Conservation (phyloP, 2,113 vertebrate species). For the Coracopsis vasa region DNA sequence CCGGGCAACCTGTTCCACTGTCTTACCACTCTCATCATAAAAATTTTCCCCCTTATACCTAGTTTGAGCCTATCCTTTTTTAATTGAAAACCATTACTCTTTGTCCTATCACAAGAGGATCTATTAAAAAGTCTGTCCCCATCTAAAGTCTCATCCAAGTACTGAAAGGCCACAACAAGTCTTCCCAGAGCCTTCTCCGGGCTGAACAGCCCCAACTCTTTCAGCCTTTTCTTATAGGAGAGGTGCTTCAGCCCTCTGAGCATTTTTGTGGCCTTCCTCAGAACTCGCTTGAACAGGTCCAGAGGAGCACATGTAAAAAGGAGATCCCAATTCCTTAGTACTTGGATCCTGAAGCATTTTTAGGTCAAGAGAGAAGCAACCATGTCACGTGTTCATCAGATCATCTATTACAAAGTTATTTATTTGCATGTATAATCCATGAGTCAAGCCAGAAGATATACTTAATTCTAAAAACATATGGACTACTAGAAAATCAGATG, state of each 20-base stretch:
- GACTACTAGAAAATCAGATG: background rate
- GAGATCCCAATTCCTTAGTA: background rate
- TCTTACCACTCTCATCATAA: background rate
- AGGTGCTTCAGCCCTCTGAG: background rate
- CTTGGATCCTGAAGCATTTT: background rate
- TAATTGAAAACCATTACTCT: background rate
- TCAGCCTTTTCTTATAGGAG: background rate
- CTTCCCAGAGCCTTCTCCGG: rapidly evolving
- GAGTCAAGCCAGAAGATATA: background rate
- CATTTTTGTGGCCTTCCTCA: background rate
- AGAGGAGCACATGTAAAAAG: background rate
- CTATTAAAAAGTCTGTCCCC: background rate
- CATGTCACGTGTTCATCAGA: background rate
- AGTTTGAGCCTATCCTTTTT: background rate
- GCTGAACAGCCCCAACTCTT: background rate
- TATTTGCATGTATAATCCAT: background rate
- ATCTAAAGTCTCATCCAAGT: background rate
- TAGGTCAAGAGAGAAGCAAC: background rate
- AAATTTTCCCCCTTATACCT: background rate
- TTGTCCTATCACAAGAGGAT: rapidly evolving
- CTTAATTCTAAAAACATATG: background rate
- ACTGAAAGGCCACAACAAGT: background rate
- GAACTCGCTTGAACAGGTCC: rapidly evolving
- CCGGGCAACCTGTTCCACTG: background rate
- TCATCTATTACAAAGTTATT: background rate